Base-by-base conservation (phyloP, 2,797 vertebrate genomes). In the Sparus aurata region DNA sequence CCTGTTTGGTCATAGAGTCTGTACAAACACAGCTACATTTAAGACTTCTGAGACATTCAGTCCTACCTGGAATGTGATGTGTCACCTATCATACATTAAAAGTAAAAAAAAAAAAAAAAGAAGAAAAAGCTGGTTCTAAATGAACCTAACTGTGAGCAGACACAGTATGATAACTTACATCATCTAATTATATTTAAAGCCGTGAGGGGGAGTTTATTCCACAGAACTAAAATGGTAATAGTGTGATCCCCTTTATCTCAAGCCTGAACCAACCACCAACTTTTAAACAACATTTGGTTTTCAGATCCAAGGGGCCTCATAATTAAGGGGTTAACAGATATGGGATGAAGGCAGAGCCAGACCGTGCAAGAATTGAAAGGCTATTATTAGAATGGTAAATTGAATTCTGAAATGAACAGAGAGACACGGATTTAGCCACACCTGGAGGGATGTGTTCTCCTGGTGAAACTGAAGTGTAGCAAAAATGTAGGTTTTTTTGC, bases 151-250 rank as follows among this genome's bases (percentile, higher is more conserved):
- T 20, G 5, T 8, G 12, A 30, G 18, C 23, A 27, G 5, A 55
- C 12, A 38, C 47, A 16, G 27, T 18, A 3, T 25, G 15, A 62
- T 15, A 16, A 46, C 52, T 15, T 62, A 22, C 6, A 22, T 61
- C 23, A 23, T 54, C 22, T 15, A 47, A 17, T 47, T 46, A 2
- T 46, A 5, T 46, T 17, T 16, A 16, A 45, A 45, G 43, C 43
- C 45, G 23, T 25, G n/a, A 43, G 34, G 12, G 23, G 25, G 3
- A 27, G 22, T 27, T 63, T 54, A 45, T 50, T 66, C 47, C 20
- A 66, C 22, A 43, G n/a, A 7, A 54, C 53, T 55, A 16, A 58
- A 61, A 61, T 57, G 61, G 49, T 54, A 38, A 53, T 45, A 45
- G 1, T 45, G 43, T 34, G 17, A 17, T 61, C 12, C 18, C 27